These are phyloP conservation scores for Salvelinus alpinus DNA, from an alignment of 2,113 vertebrate genomes.

Conservation along the genomic window DNA sequence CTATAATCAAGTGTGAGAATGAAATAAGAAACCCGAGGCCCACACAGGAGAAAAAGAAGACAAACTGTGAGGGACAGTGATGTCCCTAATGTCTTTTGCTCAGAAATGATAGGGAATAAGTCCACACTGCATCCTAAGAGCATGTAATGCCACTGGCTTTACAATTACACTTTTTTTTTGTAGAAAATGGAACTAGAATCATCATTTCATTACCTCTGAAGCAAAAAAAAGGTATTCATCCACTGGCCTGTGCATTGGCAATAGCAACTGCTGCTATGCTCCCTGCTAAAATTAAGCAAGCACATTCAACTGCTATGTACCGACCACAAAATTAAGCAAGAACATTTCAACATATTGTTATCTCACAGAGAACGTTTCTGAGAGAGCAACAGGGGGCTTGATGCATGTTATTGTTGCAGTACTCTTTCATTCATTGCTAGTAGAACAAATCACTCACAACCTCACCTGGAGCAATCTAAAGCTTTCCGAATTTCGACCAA, in stretches of 20 bases:
- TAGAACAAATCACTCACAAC: no score
- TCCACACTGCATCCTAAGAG: background rate
- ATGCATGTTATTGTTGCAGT: background rate
- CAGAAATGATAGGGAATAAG: background rate
- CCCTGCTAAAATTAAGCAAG: slow-evolving; percentile 58
- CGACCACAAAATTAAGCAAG: slow-evolving; percentile 63
- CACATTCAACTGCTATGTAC: slow-evolving; percentile 45
- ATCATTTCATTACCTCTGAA: slow-evolving; percentile 1
- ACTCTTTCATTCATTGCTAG: background rate
- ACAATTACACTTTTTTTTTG: background rate
- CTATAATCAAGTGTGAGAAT: slow-evolving; percentile 48
- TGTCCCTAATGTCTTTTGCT: background rate
- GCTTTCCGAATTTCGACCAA: no score
- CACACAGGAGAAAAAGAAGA: slow-evolving; percentile 7
- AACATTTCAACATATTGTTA: slow-evolving; percentile 29
- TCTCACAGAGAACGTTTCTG: background rate
- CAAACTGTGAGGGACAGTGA: slow-evolving; percentile 13
- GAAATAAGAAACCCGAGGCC: slow-evolving; percentile 39
- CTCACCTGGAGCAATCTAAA: no score
- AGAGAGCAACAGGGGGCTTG: background rate
- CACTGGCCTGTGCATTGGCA: slow-evolving; percentile 53
- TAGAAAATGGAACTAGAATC: slow-evolving; percentile 29
- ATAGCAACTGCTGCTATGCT: slow-evolving; percentile 71
- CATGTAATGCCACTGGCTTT: slow-evolving; percentile 1
- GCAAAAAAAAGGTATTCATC: slow-evolving; percentile 12